phyloP scores from a whole-genome alignment of 2,113 vertebrate genomes.

The Crotophaga sulcirostris region DNA sequence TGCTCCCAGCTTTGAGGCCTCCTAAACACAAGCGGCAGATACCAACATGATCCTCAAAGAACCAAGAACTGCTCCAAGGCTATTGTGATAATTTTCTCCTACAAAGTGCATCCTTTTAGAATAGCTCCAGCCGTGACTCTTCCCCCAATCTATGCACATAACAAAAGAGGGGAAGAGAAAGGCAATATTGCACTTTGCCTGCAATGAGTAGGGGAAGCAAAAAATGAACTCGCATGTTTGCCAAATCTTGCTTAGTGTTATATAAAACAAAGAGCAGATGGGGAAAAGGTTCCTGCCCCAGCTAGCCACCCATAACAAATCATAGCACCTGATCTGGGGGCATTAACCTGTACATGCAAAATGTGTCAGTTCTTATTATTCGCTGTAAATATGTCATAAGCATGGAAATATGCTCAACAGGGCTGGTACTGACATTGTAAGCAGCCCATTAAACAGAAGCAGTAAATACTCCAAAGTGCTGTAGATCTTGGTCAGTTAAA shows the following conservation, averaged over 20 bases:
- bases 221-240: fast-evolving
- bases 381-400: conserved; percentile 37
- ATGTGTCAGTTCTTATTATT: conserved; percentile 36
- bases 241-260: background rate
- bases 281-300: background rate
- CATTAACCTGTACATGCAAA: conserved; percentile 26
- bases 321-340: conserved; percentile 13
- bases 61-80: background rate
- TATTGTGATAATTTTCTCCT: background rate
- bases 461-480: conserved; percentile 21
- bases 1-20: background rate
- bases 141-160: fast-evolving
- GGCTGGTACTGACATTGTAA: conserved; percentile 14
- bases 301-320: background rate
- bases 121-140: background rate
- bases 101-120: background rate
- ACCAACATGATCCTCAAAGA: background rate
- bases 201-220: background rate
- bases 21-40: background rate
- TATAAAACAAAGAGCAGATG: background rate
- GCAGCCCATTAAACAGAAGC: conserved; percentile 44
- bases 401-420: conserved; percentile 26
- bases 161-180: background rate
- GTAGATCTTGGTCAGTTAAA: conserved; percentile 31
- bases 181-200: background rate